phyloP scores from a whole-genome alignment of 2,797 vertebrate genomes.

The Onychomys arenicola region DNA sequence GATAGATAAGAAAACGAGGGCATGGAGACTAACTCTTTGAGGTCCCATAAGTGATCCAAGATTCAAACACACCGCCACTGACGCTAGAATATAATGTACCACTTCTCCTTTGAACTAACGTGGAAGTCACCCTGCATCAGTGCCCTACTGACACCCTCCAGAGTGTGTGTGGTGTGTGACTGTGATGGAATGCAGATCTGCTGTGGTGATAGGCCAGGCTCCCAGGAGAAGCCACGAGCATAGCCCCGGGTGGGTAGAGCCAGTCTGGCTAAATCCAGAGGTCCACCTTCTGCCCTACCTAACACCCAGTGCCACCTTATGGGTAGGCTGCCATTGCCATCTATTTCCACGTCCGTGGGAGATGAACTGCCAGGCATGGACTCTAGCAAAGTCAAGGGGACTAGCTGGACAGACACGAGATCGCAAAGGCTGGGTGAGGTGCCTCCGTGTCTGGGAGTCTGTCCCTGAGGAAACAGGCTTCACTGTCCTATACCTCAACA shows the following conservation, averaged over 20 bases:
- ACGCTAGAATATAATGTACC: not conserved
- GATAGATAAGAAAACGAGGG: not conserved
- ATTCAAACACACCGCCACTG: not conserved
- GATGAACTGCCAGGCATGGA: not conserved
- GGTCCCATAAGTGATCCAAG: not conserved
- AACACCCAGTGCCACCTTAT: fast-evolving
- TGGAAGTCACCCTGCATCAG: not conserved
- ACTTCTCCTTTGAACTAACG: not conserved
- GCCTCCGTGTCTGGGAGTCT: not conserved
- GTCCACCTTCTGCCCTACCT: not conserved
- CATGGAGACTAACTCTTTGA: not conserved
- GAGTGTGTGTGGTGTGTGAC: too few species aligned
- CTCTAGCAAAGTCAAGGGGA: not conserved
- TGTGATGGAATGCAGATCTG: not conserved
- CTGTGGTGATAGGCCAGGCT: not conserved
- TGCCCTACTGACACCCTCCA: too few species aligned
- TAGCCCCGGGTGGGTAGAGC: not conserved
- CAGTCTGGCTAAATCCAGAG: not conserved
- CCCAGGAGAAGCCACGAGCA: not conserved
- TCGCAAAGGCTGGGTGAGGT: not conserved
- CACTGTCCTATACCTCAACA: not conserved
- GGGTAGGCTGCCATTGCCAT: not conserved
- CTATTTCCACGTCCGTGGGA: fast-evolving
- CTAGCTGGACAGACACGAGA: not conserved
- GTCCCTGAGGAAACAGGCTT: not conserved